These are phyloP conservation scores for Leptinotarsa haldemani DNA, from an alignment of 2,888 invertebrate species.

Conservation along the genomic window DNA sequence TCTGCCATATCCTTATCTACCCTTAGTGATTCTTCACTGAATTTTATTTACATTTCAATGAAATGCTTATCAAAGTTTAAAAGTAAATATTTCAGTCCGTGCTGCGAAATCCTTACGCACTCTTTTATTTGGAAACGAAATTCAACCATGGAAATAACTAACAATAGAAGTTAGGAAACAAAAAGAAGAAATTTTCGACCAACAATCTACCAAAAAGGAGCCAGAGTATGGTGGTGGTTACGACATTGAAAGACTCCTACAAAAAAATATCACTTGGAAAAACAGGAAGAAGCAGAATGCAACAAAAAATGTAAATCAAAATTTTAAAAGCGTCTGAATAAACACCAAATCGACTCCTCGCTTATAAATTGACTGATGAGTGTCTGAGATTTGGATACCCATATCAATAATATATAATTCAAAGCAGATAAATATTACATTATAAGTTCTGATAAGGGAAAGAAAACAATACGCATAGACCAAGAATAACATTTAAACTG, in stretches of 20 bases:
- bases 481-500: constrained; percentile 2
- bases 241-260: neutral
- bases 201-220: constrained; percentile 9
- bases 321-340: neutral
- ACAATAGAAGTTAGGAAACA: neutral
- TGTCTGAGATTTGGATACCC: constrained; percentile 5
- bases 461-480: neutral
- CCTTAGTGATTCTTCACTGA: neutral
- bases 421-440: constrained; percentile 5
- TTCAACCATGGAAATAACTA: neutral
- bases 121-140: too few species aligned
- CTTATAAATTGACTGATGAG: constrained; percentile 9
- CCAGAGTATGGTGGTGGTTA: constrained; percentile 25
- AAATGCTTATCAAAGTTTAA: constrained; percentile 1
- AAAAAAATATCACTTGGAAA: neutral
- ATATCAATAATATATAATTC: constrained; percentile 20
- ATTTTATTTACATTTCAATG: constrained; percentile 4
- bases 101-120: neutral
- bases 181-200: neutral
- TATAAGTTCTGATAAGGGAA: constrained; percentile 5
- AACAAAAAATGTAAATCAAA: neutral
- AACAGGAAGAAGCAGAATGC: neutral
- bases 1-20: neutral
- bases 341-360: constrained; percentile 3
- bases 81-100: neutral